Percentiles rank a stretch among this genome's conserved stretches.
These are phyloP conservation scores for Encarsia formosa DNA, from an alignment of 2,888 invertebrate species.

Conservation along the genomic window DNA sequence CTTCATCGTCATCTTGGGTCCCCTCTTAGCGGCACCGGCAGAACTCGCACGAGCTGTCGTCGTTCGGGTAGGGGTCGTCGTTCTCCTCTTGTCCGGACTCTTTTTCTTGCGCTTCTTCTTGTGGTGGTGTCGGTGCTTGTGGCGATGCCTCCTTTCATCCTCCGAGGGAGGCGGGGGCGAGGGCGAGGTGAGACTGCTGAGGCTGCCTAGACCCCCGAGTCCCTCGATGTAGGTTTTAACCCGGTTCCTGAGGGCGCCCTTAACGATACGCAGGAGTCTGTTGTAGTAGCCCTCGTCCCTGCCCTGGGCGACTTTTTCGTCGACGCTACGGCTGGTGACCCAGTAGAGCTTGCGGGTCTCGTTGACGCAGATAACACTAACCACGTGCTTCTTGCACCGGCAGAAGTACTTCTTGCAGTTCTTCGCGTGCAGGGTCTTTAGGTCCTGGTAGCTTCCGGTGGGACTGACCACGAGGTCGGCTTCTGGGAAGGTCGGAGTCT, in stretches of 20 bases:
- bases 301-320: constrained; percentile 45
- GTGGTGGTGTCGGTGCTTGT: too few relatives aligned
- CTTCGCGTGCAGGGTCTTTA: constrained; percentile 40
- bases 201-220: constrained; percentile 33
- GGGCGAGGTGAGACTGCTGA: too few relatives aligned
- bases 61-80: too few relatives aligned
- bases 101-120: too few relatives aligned
- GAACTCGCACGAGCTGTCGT: too few relatives aligned
- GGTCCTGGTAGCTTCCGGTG: constrained; percentile 40
- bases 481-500: constrained; percentile 36
- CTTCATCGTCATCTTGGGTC: constrained; percentile 47
- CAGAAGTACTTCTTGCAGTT: constrained; percentile 47
- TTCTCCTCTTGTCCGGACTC: too few relatives aligned
- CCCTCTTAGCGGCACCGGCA: constrained; percentile 30
- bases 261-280: constrained; percentile 43
- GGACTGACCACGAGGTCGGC: constrained; percentile 37
- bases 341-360: constrained; percentile 46
- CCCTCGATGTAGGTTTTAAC: constrained; percentile 45
- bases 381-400: constrained; percentile 45
- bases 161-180: too few relatives aligned
- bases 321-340: constrained; percentile 47
- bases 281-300: constrained; percentile 47
- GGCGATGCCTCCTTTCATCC: too few relatives aligned
- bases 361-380: constrained; percentile 48
- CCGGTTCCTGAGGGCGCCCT: constrained; percentile 45